phyloP scores from a whole-genome alignment of 2,797 vertebrate genomes.

The Oreochromis mossambicus region DNA sequence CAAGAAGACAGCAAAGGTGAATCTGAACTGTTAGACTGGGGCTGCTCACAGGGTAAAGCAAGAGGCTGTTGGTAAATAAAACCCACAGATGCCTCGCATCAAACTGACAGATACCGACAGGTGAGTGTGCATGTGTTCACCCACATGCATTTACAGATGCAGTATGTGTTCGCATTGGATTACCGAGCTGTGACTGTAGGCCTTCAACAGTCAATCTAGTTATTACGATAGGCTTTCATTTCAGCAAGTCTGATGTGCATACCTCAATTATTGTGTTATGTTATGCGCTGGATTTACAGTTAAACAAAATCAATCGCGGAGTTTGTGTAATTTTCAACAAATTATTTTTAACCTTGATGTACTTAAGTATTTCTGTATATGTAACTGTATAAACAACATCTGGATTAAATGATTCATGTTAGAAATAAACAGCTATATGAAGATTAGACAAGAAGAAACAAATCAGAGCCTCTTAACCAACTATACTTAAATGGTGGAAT shows the following conservation, averaged over 20 bases:
- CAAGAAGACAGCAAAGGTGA: constrained; percentile 22
- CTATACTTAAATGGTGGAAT: neutral
- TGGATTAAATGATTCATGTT: neutral
- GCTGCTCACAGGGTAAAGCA: constrained; percentile 15
- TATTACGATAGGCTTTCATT: neutral
- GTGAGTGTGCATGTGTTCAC: neutral
- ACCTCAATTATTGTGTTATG: neutral
- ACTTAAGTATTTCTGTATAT: neutral
- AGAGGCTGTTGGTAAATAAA: constrained; percentile 45
- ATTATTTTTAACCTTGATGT: neutral
- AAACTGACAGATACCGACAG: neutral
- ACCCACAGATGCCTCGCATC: neutral
- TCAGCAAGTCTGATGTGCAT: neutral
- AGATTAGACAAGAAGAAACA: neutral
- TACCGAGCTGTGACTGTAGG: neutral
- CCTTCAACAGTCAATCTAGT: neutral
- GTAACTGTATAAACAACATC: neutral
- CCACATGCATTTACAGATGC: neutral
- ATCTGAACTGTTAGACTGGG: constrained; percentile 5
- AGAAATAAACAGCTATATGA: neutral
- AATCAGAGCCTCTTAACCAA: neutral
- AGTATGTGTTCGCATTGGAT: neutral
- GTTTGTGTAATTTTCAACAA: neutral
- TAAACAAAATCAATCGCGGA: neutral
- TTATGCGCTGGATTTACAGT: neutral